Evolutionary conservation across 2,888 invertebrate species (phyloP), one percentile per base, ranked within the genome.

Genomic region (Cremastinae sp.): DNA sequence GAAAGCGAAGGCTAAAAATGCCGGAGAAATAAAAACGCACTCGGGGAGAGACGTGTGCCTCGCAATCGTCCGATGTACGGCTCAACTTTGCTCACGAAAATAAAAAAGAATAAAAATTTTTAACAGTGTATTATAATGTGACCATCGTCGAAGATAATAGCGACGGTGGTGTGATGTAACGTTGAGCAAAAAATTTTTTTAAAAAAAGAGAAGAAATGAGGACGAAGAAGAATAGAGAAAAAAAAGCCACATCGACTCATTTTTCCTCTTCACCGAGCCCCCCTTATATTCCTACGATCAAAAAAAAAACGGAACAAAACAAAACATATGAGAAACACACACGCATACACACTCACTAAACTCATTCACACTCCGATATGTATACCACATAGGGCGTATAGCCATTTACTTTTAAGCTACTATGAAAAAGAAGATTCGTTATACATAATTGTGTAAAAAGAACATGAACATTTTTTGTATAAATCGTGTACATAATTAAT

Each of bases 401-500:
- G 59, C 70, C 70, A 75, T 75, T 43, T 56, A 75, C 73, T 49
- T 74, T 64, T 68, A 74, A 74, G 62, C 56, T 69, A 69, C 61
- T 20, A 36, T 51, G 51, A 70, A 51, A 36, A 34, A 58, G 51
- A 43, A 20, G 9, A 78, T 78, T 74, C 47, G 64, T 75, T 84
- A 85, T 85, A 84, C 83, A 85, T 85, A 86, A 82, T 84, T 83
- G 85, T 87, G 87, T 87, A 88, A 86, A 88, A 88, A 87, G 82
- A 84, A 83, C 83, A 82, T 85, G 84, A 86, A 87, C 82, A 86
- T 85, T 87, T 28, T 88, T 87, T 88, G 87, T 88, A 87, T 87
- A 87, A 87, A 86, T 81, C 84, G 79, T 88, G 87, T 87, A 88
- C 81, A 88, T 88, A 88, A 84, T 86, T 87, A 87, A 87, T 88